Percentiles rank a stretch among this genome's conserved stretches.
Conservation (phyloP, 2,797 vertebrate species). For the Cephalopachus bancanus region DNA sequence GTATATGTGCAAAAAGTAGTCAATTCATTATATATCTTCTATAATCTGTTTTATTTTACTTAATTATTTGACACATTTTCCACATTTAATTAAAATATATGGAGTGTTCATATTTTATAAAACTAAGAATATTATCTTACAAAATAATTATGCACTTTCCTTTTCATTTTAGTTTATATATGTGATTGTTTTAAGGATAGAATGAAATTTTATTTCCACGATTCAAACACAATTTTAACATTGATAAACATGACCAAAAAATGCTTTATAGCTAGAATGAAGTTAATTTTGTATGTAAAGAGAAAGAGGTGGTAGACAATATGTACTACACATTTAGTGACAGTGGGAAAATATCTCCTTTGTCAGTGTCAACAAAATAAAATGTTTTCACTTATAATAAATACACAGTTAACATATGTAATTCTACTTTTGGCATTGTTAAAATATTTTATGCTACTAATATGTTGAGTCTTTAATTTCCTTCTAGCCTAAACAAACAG, state of each 20-base stretch:
- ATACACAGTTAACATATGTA: background rate
- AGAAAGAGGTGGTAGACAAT: background rate
- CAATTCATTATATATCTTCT: background rate
- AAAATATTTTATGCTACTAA: background rate
- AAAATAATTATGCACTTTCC: background rate
- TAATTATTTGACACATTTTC: background rate
- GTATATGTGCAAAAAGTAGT: background rate
- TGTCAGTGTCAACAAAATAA: background rate
- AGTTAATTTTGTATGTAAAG: background rate
- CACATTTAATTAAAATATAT: background rate
- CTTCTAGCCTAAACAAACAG: background rate
- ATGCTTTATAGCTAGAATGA: background rate
- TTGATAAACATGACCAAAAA: background rate
- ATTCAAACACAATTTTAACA: background rate
- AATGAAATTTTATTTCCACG: background rate
- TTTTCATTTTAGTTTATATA: background rate
- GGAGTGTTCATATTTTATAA: background rate
- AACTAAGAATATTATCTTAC: background rate
- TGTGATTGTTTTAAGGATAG: background rate
- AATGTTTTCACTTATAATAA: background rate
- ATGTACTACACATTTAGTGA: background rate
- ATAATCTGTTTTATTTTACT: background rate
- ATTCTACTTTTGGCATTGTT: background rate
- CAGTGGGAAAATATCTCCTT: background rate
- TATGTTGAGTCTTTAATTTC: background rate